Percentiles rank a stretch among this genome's conserved stretches.
phyloP scores from a whole-genome alignment of 2,888 invertebrate species.

The Griposia aprilina region DNA sequence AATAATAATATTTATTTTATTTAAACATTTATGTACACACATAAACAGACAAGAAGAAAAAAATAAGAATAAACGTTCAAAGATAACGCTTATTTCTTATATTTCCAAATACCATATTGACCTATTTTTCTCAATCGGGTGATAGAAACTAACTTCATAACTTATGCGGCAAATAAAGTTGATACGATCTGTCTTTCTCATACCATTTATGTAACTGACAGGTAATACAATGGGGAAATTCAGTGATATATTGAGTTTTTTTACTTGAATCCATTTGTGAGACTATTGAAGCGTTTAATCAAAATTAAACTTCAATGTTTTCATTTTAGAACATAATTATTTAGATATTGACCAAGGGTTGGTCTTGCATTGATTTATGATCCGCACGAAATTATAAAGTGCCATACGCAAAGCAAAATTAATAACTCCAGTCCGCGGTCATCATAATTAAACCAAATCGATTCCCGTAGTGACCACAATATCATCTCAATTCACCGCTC shows the following conservation, averaged over 20 bases:
- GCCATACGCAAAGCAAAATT: slow-evolving; percentile 26
- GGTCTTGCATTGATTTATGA: background rate
- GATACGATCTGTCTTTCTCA: slow-evolving; percentile 37
- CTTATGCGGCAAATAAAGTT: slow-evolving; percentile 42
- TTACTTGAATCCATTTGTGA: background rate
- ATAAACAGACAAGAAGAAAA: too few species aligned
- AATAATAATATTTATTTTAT: too few species aligned
- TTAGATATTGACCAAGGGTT: background rate
- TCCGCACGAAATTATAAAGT: background rate
- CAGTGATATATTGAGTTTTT: slow-evolving; percentile 6
- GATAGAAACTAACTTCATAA: slow-evolving; percentile 27
- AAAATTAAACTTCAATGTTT: slow-evolving; percentile 1
- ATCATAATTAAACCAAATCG: slow-evolving; percentile 48
- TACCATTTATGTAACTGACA: slow-evolving; percentile 36
- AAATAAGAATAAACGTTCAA: too few species aligned
- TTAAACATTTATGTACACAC: too few species aligned
- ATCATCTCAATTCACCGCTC: slow-evolving; percentile 65
- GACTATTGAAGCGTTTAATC: background rate
- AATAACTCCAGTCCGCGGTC: slow-evolving; percentile 28
- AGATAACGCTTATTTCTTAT: background rate
- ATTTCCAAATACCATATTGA: slow-evolving; percentile 30
- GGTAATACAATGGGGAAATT: slow-evolving; percentile 28
- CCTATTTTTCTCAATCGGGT: slow-evolving; percentile 43
- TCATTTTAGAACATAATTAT: background rate
- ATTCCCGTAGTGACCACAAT: slow-evolving; percentile 59